Base-by-base conservation (phyloP, 2,797 vertebrate species). In the Hydrolagus colliei region DNA sequence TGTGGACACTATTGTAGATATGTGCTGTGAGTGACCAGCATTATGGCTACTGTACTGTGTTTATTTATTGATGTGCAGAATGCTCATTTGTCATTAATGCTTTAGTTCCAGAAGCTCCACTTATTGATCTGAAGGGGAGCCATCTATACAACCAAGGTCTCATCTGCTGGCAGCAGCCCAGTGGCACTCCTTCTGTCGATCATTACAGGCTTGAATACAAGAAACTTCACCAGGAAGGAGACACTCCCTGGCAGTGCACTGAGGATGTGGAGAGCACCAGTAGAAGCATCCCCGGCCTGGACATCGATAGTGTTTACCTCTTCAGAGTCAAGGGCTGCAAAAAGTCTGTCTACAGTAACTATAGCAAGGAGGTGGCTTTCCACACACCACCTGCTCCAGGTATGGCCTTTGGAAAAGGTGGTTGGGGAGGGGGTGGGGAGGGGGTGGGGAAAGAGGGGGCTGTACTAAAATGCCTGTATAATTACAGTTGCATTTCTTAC, bases 311-410 rank as follows among this genome's bases (percentile, higher is more conserved):
- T 87, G 89, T 90, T 73, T 99, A 99, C 27, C 88, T 93, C 20
- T 99, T 99, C 90, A 94, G 98, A 89, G 96, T 98, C 10, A 91
- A 93, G 86, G 96, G 94, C 87, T 95, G 93, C 91, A 95, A 95
- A 86, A 97, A 96, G 79, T 94, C 94, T 0, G 88, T 95, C 88
- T 95, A 92, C 87, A 97, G 97, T 87, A 94, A 96, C 67, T 96
- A 95, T 91, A 97, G 98, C 91, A 93, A 90, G 0, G 96, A 97
- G 88, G 92, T 98, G 89, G 89, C 93, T 88, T 92, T 99, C 80
- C 94, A 91, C 86, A 97, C 96, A 0, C 96, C 97, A 1, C 96
- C 97, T 20, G 97, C 97, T 86, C 92, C 97, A 89, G 96, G 98
- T 98, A 95, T 75, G 87, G 63, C 6, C 75, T 32, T 61, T 62